Conservation (phyloP, 37 sponge, comb jelly and placozoan genomes). For the Halisarca cf. caerulea region DNA sequence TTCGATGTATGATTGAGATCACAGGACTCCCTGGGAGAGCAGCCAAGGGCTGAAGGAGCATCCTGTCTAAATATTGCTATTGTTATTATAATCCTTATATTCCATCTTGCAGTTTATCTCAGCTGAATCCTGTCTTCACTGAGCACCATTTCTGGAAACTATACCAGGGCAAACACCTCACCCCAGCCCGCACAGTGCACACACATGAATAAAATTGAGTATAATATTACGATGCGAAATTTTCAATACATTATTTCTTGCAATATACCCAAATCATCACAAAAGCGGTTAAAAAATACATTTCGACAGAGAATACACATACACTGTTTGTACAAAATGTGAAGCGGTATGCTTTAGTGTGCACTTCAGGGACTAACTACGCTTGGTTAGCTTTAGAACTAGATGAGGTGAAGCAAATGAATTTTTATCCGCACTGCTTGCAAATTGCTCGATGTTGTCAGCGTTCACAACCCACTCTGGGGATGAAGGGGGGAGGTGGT, state of each 20-base stretch:
- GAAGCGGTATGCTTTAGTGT: not conserved
- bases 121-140: too few relatives aligned
- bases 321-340: not conserved
- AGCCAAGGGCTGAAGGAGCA: too few relatives aligned
- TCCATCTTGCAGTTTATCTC: too few relatives aligned
- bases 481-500: not conserved
- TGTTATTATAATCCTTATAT: too few relatives aligned
- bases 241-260: not conserved
- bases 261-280: not conserved
- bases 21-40: too few relatives aligned
- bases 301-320: not conserved
- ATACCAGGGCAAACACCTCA: too few relatives aligned
- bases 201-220: too few relatives aligned
- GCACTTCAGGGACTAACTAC: not conserved
- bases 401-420: not conserved
- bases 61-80: too few relatives aligned
- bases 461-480: conserved; percentile 3
- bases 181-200: too few relatives aligned
- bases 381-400: conserved; percentile 45
- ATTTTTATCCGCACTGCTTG: not conserved
- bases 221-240: too few relatives aligned
- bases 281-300: conserved; percentile 17
- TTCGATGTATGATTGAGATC: too few relatives aligned
- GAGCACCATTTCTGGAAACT: too few relatives aligned
- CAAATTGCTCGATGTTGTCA: not conserved